Base-by-base conservation (phyloP, 2,888 invertebrate genomes). In the Ellobium chinense region DNA sequence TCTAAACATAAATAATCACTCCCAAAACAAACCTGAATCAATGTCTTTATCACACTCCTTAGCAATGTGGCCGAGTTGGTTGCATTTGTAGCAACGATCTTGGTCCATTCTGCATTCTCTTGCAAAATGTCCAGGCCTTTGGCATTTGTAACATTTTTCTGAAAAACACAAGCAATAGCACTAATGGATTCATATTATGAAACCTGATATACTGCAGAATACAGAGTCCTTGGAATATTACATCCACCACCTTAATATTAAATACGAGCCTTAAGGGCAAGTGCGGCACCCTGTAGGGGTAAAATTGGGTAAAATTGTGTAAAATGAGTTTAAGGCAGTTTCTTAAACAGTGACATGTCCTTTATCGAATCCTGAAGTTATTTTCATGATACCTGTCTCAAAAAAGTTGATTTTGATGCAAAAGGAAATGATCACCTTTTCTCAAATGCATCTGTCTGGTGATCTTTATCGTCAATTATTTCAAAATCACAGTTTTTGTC, bases 111-210 rank as follows among this genome's bases (percentile, higher is more conserved):
- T 97, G 81, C 92, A 92, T 77, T 92, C 91, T 60, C 93, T 88
- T 58, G 93, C 93, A 85, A 93, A 91, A 85, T 93, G 93, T 14
- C 93, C 93, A 36, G 96, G 95, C 94, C 97, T 97, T 94, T 97
- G 97, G 94, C 98, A 98, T 92, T 96, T 95, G 94, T 97, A 98
- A 95, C 98, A 98, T 94, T 98, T 97, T 91, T 97, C 97, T 92
- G 86, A 37, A 84, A 87, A 81, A 80, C 69, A 14, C 65, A 5
- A 9, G 29, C 21, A 60, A 27, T n/a, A n/a, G n/a, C n/a, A 54
- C 54, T 18, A 14, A 14, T 12, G 12, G 54, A 54, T 54, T 12
- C 18, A 12, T 54, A 54, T 54, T 12, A 54, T 14, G 18, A 54
- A 14, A 54, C 54, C 18, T 14, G 12, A 54, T 54, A 14, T 54